Evolutionary conservation across 1,140 invertebrate species (phyloP).

Genomic region (Notospermus geniculatus): DNA sequence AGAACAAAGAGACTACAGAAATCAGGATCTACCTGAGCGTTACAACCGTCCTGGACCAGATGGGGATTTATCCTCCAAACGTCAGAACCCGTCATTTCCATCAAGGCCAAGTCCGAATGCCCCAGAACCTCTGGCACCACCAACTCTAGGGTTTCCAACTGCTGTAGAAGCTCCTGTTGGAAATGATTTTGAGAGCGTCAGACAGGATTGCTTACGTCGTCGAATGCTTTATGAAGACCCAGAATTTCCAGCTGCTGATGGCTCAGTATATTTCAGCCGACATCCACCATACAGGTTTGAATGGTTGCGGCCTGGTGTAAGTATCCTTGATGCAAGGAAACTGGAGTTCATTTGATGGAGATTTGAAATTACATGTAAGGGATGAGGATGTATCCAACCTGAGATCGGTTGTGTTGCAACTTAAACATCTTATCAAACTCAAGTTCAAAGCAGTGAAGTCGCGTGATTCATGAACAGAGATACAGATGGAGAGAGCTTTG

Average conservation of each 20-base stretch:
- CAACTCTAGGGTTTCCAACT: too few relatives aligned
- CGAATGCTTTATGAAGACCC: slow-evolving; percentile 68
- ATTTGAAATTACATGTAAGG: neutral
- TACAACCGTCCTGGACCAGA: too few relatives aligned
- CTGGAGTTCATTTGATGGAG: neutral
- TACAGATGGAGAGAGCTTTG: neutral
- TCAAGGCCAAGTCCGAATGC: too few relatives aligned
- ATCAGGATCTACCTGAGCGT: too few relatives aligned
- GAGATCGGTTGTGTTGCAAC: neutral
- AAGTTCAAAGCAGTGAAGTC: neutral
- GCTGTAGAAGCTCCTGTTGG: neutral
- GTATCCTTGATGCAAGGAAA: slow-evolving; percentile 11
- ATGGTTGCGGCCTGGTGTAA: slow-evolving; percentile 58
- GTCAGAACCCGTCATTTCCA: too few relatives aligned
- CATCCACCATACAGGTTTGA: slow-evolving; percentile 57
- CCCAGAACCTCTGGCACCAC: too few relatives aligned
- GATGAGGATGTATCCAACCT: neutral
- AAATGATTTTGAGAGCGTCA: slow-evolving; percentile 31
- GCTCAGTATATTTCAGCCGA: slow-evolving; percentile 61
- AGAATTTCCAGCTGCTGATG: slow-evolving; percentile 64
- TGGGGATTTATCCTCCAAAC: too few relatives aligned
- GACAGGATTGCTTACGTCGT: slow-evolving; percentile 52
- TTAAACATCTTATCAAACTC: neutral
- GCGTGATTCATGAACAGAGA: neutral
- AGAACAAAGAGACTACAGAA: too few relatives aligned